Base-by-base conservation (phyloP, 53 echinoderm and acorn worm genomes). In the Pentamera pediparva region DNA sequence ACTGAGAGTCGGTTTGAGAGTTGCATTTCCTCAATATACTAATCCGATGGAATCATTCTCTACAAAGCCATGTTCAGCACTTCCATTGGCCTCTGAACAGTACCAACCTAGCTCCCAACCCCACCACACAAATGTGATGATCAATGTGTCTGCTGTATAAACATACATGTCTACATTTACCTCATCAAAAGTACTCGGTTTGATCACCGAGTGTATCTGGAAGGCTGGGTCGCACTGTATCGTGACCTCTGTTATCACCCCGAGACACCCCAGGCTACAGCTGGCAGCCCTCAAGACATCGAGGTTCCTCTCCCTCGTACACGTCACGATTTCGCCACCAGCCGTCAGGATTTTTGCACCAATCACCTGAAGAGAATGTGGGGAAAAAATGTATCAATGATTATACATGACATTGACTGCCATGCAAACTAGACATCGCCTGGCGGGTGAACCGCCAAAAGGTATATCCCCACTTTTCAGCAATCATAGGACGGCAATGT, bases 151-250 rank as follows among this genome's bases (percentile, higher is more conserved):
- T 41, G 43, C 9, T 41, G 9, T 9, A 10, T 10, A 10, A 9
- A 22, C 6, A 27, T 35, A 61, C 35, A 61, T 2, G 17, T 39
- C 18, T 25, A 40, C 11, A 49, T 55, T 74, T 70, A 93, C 94
- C 75, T 93, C 94, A 35, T 93, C 90, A 22, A 93, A 39, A 21
- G 94, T 87, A 27, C 84, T 77, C 0, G 87, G 75, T 1, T 65
- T 69, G 15, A 18, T 15, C 7, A 77, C 73, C 49, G 76, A 61
- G 22, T 77, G 74, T 15, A 93, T 59, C 34, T 73, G 80, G 72
- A 79, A 93, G 27, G 84, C 82, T 22, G 86, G 81, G 60, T 86
- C 86, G 74, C 89, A 93, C 54, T 93, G 94, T 18, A 93, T 45
- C 24, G 87, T 93, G 20, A 87, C 60, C 37, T 83, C 62, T 26